Conservation (phyloP, 1,140 invertebrate genomes). For the Zaprionus ghesquierei region DNA sequence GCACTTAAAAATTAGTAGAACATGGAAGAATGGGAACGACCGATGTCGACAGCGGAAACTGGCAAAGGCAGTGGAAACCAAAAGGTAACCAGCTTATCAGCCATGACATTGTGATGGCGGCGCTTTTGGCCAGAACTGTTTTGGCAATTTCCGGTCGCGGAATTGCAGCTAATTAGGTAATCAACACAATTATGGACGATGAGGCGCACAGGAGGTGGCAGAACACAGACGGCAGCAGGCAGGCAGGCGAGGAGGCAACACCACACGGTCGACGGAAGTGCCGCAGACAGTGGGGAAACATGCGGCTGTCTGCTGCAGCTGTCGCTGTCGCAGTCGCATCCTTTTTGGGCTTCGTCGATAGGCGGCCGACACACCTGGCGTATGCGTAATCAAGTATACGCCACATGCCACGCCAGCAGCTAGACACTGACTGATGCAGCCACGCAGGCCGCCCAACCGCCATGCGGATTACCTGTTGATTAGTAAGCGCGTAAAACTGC, state of each 20-base stretch:
- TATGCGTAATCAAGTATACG: slow-evolving; percentile 4
- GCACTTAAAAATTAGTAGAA: slow-evolving; percentile 56
- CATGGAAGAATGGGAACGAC: neutral
- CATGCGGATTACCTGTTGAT: neutral
- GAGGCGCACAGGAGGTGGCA: slow-evolving; percentile 11
- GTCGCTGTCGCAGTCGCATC: neutral
- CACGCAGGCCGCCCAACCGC: neutral
- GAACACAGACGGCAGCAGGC: neutral
- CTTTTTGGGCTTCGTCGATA: neutral
- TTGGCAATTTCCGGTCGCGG: slow-evolving; percentile 71
- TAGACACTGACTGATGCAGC: slow-evolving; percentile 28
- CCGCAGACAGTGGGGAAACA: neutral
- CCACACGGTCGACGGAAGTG: neutral
- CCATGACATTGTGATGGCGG: slow-evolving; percentile 18
- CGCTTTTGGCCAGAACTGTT: neutral
- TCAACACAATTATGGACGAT: slow-evolving; percentile 72
- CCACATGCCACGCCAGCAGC: neutral
- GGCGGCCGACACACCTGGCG: neutral
- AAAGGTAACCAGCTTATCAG: slow-evolving; percentile 38
- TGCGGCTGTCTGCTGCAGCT: neutral
- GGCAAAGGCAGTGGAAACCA: neutral
- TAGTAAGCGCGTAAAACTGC: neutral
- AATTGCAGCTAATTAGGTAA: slow-evolving; percentile 79
- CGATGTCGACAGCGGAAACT: neutral
- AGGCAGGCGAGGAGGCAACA: neutral